Conservation (phyloP, 1,140 invertebrate species). For the Panulirus ornatus region DNA sequence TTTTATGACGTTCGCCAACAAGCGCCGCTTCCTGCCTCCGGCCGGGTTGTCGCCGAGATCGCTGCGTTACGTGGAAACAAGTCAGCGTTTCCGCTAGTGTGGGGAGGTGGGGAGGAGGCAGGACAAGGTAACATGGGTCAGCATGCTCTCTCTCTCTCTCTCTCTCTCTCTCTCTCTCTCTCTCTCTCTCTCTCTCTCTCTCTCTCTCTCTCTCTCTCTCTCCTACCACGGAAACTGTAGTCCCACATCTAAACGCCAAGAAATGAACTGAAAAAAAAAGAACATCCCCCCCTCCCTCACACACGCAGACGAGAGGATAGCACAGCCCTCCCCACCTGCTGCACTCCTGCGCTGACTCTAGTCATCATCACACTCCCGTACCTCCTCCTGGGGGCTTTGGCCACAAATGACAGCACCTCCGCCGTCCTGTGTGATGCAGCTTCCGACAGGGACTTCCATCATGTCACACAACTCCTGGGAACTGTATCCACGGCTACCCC, state of each 20-base stretch:
- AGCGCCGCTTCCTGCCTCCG: background rate
- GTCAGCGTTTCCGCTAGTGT: background rate
- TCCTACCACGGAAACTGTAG: background rate
- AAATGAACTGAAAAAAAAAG: background rate
- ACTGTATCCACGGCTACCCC: no score
- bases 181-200: conserved; percentile 10
- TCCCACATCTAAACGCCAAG: background rate
- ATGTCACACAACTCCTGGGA: no score
- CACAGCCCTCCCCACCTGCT: background rate
- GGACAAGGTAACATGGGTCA: background rate
- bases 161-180: background rate
- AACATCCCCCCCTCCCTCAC: background rate
- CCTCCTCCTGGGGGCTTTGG: no score
- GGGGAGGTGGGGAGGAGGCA: background rate
- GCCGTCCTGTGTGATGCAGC: no score
- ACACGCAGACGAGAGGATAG: background rate
- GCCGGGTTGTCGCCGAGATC: background rate
- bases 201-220: background rate
- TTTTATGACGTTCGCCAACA: background rate
- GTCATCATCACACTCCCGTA: no score
- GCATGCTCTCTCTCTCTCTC: background rate
- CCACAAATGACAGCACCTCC: no score
- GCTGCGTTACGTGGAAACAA: background rate
- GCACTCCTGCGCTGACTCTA: no score
- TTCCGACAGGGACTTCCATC: no score